These are phyloP conservation scores for Enteromius fasciolatus DNA, from an alignment of 2,797 vertebrate genomes.

Conservation along the genomic window DNA sequence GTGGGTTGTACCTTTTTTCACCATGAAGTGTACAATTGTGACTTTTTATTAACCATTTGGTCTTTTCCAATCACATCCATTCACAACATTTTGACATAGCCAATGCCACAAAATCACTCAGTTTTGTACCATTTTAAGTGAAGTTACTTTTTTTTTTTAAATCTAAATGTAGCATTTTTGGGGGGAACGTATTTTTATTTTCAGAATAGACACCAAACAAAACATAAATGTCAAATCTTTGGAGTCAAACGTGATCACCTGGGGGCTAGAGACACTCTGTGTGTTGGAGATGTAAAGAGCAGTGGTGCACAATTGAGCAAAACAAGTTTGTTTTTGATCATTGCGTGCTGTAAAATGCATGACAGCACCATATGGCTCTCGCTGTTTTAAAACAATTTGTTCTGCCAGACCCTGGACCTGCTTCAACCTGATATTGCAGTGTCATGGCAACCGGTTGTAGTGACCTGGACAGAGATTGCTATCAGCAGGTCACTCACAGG, in stretches of 20 bases:
- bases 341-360: constrained; percentile 69
- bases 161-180: too few relatives aligned
- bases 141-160: neutral
- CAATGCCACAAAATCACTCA: too few relatives aligned
- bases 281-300: neutral
- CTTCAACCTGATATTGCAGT: constrained; percentile 78
- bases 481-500: constrained; percentile 55
- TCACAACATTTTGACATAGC: too few relatives aligned
- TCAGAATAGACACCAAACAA: too few relatives aligned
- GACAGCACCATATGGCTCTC: constrained; percentile 77
- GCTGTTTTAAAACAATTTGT: constrained; percentile 71
- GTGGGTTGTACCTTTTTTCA: too few relatives aligned
- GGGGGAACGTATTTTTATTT: too few relatives aligned
- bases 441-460: constrained; percentile 75
- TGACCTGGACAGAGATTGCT: constrained; percentile 64
- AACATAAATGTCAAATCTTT: too few relatives aligned
- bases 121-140: neutral
- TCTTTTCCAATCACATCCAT: too few relatives aligned
- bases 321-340: constrained; percentile 40
- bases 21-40: too few relatives aligned
- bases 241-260: neutral
- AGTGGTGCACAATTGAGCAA: constrained; percentile 18
- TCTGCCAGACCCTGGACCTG: constrained; percentile 64
- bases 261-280: neutral
- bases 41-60: too few relatives aligned